These are phyloP conservation scores for Peromyscus leucopus DNA, from an alignment of 2,113 vertebrate species.

Conservation along the genomic window DNA sequence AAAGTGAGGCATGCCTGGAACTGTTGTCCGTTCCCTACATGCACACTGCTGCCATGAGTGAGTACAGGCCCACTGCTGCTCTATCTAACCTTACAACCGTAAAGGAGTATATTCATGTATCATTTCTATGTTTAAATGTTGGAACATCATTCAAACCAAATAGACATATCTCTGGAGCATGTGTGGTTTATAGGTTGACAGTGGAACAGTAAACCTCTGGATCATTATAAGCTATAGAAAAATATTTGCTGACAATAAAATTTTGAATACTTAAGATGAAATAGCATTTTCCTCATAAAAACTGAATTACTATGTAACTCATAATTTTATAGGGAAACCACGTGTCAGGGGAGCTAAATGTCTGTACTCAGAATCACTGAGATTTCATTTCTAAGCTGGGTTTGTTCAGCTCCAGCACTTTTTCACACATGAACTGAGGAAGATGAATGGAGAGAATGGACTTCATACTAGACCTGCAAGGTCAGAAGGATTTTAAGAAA, in stretches of 20 bases:
- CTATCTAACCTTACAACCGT: constrained; percentile 7
- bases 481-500: neutral
- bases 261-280: neutral
- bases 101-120: neutral
- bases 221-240: constrained; percentile 13
- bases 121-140: neutral
- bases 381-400: constrained; percentile 5
- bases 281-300: constrained; percentile 15
- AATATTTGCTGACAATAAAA: neutral
- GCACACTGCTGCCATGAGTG: neutral
- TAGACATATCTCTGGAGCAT: neutral
- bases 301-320: neutral
- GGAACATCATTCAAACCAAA: neutral
- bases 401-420: neutral
- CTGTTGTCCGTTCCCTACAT: neutral
- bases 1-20: neutral
- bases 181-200: neutral
- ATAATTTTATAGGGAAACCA: neutral
- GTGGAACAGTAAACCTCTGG: neutral
- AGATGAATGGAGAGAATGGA: neutral
- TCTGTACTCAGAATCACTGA: neutral
- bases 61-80: neutral
- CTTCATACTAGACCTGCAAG: neutral
- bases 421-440: neutral
- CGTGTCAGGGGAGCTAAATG: neutral